phyloP scores from a whole-genome alignment of 1,140 invertebrate species.

The Halictus rubicundus region DNA sequence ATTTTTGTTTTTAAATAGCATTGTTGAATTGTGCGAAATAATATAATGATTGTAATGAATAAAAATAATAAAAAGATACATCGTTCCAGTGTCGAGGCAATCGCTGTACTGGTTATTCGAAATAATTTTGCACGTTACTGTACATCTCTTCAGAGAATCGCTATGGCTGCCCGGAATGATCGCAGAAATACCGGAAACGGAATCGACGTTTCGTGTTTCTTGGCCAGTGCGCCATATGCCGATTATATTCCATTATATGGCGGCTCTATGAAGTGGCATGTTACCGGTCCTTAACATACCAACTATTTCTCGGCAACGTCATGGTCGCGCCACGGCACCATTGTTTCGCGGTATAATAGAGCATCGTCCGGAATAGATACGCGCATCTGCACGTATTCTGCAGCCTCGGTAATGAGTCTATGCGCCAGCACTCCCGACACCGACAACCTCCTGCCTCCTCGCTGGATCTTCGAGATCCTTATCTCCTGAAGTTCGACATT shows the following conservation, averaged over 20 bases:
- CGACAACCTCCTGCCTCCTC: slow-evolving; percentile 30
- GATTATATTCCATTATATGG: slow-evolving; percentile 43
- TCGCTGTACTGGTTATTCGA: too few species aligned
- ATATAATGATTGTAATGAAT: too few species aligned
- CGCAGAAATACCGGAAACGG: slow-evolving; percentile 14
- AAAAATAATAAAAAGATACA: too few species aligned
- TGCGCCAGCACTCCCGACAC: slow-evolving; percentile 26
- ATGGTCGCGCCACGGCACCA: slow-evolving; percentile 26
- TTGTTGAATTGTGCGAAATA: too few species aligned
- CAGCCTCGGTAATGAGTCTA: slow-evolving; percentile 37
- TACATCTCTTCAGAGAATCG: too few species aligned
- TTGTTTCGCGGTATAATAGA: slow-evolving; percentile 46
- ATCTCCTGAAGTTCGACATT: slow-evolving; percentile 52
- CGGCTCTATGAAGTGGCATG: slow-evolving; percentile 32
- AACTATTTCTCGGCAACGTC: slow-evolving; percentile 33
- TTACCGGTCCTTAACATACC: slow-evolving; percentile 34
- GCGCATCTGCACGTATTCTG: slow-evolving; percentile 37
- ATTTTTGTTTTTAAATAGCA: too few species aligned
- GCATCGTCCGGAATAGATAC: slow-evolving; percentile 9
- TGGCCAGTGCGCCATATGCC: slow-evolving; percentile 3
- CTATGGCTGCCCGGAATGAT: too few species aligned
- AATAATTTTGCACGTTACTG: too few species aligned
- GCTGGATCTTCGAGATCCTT: slow-evolving; percentile 43
- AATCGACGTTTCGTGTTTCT: slow-evolving; percentile 25
- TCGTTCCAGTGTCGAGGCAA: too few species aligned